Evolutionary conservation across 2,797 vertebrate species (phyloP), one percentile per base, ranked within the genome.

Genomic region (Poecilia picta): DNA sequence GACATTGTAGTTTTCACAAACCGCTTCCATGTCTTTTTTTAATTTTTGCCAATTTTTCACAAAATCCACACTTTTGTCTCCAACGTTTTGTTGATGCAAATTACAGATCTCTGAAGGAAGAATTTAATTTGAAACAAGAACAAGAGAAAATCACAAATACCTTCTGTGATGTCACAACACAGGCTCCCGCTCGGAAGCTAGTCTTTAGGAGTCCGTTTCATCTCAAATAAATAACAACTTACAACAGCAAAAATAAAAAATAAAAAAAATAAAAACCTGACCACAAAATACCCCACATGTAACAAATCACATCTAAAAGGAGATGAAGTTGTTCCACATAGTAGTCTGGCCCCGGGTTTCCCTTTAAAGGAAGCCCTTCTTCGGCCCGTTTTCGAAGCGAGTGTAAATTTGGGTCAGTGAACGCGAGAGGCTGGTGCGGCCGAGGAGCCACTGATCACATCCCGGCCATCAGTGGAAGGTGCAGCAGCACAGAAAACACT

Each of bases 321-420:
- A 71, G 12, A 41, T 8, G 41, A n/a, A 45, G 3, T 71, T 8
- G 16, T 28, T 28, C n/a, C 41, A 28, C 12, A 0, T 0, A 25
- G 8, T 25, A 11, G 8, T 41, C 28, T 13, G 31, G 59, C 59
- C 7, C 23, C 18, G 7, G 36, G 8, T 15, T 45, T 51, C 49
- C 39, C 39, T 70, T 66, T 36, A n/a, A 71, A 71, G 41, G 28
- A 45, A 71, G 25, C 13, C 68, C 68, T n/a, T 46, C 13, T 45
- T 46, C 68, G 28, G 68, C 25, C 28, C 41, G 15, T 71, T 45
- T 70, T 31, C 7, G n/a, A 71, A 46, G 25, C 25, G 66, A 68
- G 78, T 51, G 49, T 49, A 77, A 66, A 92, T 90, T 89, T 92
- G 82, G 93, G 93, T 95, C 94, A 93, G 83, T 33, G 85, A 86